A percentile compares a stretch with the other conserved stretches of the same genome.
Evolutionary conservation across 2,888 invertebrate genomes (phyloP).

Genomic region (Bruchidius siliquastri): DNA sequence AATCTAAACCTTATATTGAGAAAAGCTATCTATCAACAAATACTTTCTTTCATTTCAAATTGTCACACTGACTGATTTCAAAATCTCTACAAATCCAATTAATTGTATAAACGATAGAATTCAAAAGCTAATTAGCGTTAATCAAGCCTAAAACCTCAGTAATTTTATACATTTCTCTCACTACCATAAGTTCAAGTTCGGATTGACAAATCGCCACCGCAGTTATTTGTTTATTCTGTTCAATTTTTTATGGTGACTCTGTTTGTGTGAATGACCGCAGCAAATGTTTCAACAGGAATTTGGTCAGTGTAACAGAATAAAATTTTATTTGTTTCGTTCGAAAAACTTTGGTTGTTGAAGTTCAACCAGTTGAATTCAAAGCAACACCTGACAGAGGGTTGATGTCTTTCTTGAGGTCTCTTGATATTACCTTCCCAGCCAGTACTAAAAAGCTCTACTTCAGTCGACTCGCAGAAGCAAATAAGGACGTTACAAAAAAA

Average conservation of each 20-base stretch:
- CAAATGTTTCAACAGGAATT: not conserved
- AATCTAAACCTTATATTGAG: too few relatives aligned
- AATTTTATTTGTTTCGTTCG: not conserved
- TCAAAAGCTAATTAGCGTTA: not conserved
- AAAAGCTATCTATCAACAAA: too few relatives aligned
- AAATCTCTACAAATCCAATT: too few relatives aligned
- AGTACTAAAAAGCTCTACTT: too few relatives aligned
- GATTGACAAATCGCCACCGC: not conserved
- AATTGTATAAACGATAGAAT: not conserved
- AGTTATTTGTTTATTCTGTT: not conserved
- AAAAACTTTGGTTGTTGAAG: not conserved
- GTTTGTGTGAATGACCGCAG: not conserved
- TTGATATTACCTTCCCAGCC: too few relatives aligned
- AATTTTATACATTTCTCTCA: not conserved
- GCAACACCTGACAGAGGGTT: too few relatives aligned
- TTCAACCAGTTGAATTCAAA: too few relatives aligned
- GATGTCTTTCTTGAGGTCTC: too few relatives aligned
- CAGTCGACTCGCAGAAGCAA: too few relatives aligned
- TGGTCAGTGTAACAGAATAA: not conserved
- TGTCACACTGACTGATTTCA: too few relatives aligned
- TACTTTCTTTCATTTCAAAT: too few relatives aligned
- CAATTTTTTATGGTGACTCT: not conserved
- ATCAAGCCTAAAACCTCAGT: not conserved
- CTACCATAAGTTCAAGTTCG: not conserved
- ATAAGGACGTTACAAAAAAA: too few relatives aligned